These are phyloP conservation scores for Eubucco bourcierii DNA, from an alignment of 2,113 vertebrate species.

Conservation along the genomic window DNA sequence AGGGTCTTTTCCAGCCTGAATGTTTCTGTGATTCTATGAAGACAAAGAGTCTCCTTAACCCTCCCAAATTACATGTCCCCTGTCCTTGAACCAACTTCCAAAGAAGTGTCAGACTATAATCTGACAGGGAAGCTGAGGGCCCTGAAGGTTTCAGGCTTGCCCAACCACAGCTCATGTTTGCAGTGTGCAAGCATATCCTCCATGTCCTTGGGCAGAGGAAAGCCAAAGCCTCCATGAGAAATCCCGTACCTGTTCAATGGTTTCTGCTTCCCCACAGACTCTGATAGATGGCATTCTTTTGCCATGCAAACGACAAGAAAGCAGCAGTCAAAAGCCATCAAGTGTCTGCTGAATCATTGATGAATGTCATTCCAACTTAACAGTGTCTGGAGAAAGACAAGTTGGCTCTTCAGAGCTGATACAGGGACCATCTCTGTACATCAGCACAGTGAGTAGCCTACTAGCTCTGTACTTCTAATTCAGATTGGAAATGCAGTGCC, in stretches of 20 bases:
- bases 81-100: background rate
- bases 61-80: background rate
- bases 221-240: background rate
- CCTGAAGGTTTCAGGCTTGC: background rate
- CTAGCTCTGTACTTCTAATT: background rate
- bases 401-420: background rate
- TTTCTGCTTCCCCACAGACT: background rate
- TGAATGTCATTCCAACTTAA: background rate
- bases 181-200: background rate
- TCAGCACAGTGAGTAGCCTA: background rate
- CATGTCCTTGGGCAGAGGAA: background rate
- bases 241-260: background rate
- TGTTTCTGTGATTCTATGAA: background rate
- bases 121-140: background rate
- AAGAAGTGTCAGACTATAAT: background rate
- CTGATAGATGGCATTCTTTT: too few relatives aligned
- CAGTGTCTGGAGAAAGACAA: background rate
- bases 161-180: background rate
- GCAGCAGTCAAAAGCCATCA: background rate
- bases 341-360: background rate
- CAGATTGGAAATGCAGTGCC: background rate
- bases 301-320: background rate
- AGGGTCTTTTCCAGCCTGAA: too few relatives aligned
- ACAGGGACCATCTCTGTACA: background rate
- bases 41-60: background rate